These are phyloP conservation scores for Eilema sororculum DNA, from an alignment of 2,888 invertebrate species.

Conservation along the genomic window DNA sequence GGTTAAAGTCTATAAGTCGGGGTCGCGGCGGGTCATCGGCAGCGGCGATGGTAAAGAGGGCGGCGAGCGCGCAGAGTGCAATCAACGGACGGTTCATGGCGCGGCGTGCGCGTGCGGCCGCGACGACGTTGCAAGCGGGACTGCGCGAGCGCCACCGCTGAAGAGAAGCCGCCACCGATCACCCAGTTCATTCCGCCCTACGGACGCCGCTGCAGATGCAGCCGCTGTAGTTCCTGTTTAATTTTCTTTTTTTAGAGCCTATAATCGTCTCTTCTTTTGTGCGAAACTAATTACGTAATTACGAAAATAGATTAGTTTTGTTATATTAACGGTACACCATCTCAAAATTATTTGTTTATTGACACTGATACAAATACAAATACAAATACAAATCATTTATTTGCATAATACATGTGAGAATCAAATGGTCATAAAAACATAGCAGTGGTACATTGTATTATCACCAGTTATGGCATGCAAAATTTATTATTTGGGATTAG, in stretches of 20 bases:
- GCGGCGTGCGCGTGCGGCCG: slow-evolving; percentile 81
- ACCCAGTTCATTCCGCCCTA: slow-evolving; percentile 71
- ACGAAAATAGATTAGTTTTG: slow-evolving; percentile 23
- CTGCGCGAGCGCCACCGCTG: slow-evolving; percentile 75
- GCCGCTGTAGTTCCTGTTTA: slow-evolving; percentile 58
- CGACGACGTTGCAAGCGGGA: slow-evolving; percentile 81
- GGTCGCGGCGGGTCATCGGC: slow-evolving; percentile 75
- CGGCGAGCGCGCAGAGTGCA: slow-evolving; percentile 78
- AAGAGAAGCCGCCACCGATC: slow-evolving; percentile 69
- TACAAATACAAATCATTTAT: no score
- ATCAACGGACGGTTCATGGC: slow-evolving; percentile 75
- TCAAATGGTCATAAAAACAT: no score
- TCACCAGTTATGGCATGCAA: no score
- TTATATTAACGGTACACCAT: slow-evolving; percentile 11
- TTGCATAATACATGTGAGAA: no score
- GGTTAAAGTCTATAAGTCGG: slow-evolving; percentile 81
- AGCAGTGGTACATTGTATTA: no score
- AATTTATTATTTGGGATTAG: no score
- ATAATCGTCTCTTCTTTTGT: slow-evolving; percentile 25
- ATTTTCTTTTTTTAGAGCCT: slow-evolving; percentile 46
- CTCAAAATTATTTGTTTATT: slow-evolving; percentile 1
- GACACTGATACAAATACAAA: no score
- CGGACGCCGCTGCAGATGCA: slow-evolving; percentile 64
- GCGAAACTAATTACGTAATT: slow-evolving; percentile 33
- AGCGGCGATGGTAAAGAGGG: slow-evolving; percentile 62